These are phyloP conservation scores for Scelioninae gen. 2 DNA, from an alignment of 2,888 invertebrate species.

Conservation along the genomic window DNA sequence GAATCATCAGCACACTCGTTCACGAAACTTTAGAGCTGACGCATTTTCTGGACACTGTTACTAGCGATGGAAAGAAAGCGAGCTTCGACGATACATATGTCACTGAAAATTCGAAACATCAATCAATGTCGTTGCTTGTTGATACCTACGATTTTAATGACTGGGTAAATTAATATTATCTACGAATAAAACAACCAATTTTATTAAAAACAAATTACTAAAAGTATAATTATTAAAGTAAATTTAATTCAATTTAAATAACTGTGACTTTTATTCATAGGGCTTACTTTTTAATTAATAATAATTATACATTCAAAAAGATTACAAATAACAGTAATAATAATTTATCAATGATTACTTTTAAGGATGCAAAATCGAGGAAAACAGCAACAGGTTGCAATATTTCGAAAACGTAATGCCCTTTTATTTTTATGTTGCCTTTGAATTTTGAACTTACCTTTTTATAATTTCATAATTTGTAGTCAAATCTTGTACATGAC, in stretches of 20 bases:
- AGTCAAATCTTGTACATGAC: not conserved
- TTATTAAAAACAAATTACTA: no score
- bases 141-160: slow-evolving; percentile 91
- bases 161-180: slow-evolving; percentile 91
- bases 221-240: no score
- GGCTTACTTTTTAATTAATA: no score
- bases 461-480: not conserved
- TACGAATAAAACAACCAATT: no score
- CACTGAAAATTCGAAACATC: slow-evolving; percentile 79
- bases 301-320: not conserved
- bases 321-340: slow-evolving; percentile 1
- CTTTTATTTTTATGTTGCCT: slow-evolving; percentile 18
- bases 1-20: slow-evolving; percentile 93
- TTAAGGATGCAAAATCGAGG: slow-evolving; percentile 29
- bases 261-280: no score
- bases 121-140: slow-evolving; percentile 79
- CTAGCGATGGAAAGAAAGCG: slow-evolving; percentile 76
- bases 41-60: slow-evolving; percentile 91
- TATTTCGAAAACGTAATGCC: slow-evolving; percentile 27
- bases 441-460: slow-evolving; percentile 3
- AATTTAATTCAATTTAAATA: no score
- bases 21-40: slow-evolving; percentile 93
- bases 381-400: slow-evolving; percentile 23
- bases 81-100: slow-evolving; percentile 73
- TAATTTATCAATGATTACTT: slow-evolving; percentile 5